These are phyloP conservation scores for Acronicta aceris DNA, from an alignment of 2,888 invertebrate species.

Conservation along the genomic window DNA sequence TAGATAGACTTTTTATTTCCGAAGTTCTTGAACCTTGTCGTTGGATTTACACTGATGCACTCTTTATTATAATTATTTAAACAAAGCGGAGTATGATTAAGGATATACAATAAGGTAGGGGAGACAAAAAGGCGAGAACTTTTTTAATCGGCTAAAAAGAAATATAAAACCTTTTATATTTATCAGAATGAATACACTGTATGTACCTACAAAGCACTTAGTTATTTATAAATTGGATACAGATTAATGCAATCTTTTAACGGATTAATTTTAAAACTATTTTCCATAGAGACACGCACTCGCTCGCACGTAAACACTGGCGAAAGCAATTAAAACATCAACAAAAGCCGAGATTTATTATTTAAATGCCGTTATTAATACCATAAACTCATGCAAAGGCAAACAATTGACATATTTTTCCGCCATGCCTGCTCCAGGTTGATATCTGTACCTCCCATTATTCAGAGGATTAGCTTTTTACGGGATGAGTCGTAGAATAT, in stretches of 20 bases:
- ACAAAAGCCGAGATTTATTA: constrained; percentile 71
- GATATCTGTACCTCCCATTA: constrained; percentile 87
- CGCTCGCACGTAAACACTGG: constrained; percentile 29
- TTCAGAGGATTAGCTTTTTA: constrained; percentile 87
- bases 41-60: too few species aligned
- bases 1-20: too few species aligned
- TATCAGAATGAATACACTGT: too few species aligned
- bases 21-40: too few species aligned
- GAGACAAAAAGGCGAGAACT: too few species aligned
- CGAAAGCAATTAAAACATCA: constrained; percentile 70
- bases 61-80: too few species aligned
- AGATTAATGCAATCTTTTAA: neutral
- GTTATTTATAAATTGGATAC: too few species aligned
- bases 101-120: too few species aligned
- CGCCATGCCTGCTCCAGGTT: constrained; percentile 79
- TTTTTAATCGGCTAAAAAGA: too few species aligned
- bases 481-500: constrained; percentile 84
- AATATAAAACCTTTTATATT: too few species aligned
- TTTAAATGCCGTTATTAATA: constrained; percentile 72
- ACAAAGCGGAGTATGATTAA: too few species aligned
- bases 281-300: neutral
- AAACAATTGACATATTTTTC: constrained; percentile 85
- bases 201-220: too few species aligned
- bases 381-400: constrained; percentile 66
- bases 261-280: constrained; percentile 17